Conservation (phyloP, 2,888 invertebrate species). For the Pilophorus perplexus region DNA sequence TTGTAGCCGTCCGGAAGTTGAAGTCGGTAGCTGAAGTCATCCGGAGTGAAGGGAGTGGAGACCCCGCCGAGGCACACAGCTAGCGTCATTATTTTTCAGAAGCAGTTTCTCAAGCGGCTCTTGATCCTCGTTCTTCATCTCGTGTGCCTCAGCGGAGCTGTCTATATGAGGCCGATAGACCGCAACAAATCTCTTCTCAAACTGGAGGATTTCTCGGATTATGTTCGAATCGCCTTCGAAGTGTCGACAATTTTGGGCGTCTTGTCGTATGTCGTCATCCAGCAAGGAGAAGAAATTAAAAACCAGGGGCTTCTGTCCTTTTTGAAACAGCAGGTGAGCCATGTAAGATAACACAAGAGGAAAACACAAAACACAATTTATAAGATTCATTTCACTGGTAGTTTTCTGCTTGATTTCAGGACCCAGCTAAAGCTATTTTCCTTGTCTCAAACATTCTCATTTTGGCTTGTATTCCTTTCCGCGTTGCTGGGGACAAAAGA, state of each 20-base stretch:
- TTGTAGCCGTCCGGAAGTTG: no score
- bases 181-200: constrained; percentile 58
- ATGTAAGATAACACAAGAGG: no score
- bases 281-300: constrained; percentile 91
- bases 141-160: constrained; percentile 80
- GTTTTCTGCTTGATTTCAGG: constrained; percentile 61
- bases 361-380: neutral
- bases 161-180: constrained; percentile 82
- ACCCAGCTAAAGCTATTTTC: constrained; percentile 93
- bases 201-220: constrained; percentile 56
- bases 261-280: constrained; percentile 80
- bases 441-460: constrained; percentile 86
- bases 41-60: no score
- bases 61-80: no score
- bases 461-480: constrained; percentile 83
- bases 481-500: constrained; percentile 68
- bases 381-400: neutral
- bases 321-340: constrained; percentile 90
- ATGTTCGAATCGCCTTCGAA: constrained; percentile 72
- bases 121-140: constrained; percentile 85
- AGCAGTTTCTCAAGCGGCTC: constrained; percentile 88
- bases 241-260: constrained; percentile 81
- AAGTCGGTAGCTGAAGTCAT: no score
- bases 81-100: no score
- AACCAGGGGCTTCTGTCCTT: constrained; percentile 90